Base-by-base conservation (phyloP, 2,888 invertebrate species). In the Coenonympha glycerion region DNA sequence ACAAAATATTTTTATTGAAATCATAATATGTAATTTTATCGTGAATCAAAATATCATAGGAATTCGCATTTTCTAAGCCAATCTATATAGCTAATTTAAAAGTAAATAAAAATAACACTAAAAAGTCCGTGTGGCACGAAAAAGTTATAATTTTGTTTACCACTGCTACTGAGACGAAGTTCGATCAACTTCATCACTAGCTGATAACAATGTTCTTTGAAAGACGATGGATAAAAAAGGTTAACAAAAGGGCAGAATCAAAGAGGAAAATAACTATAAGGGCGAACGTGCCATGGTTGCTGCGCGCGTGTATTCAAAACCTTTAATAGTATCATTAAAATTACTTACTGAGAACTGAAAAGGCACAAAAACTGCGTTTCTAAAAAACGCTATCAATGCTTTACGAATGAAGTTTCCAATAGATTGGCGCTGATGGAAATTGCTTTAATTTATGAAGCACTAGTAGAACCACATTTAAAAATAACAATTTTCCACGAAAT, bases 241-340 rank as follows among this genome's bases (percentile, higher is more conserved):
- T 33, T 36, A 26, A 45, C 45, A 55, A 52, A 45, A 47, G 49
- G 47, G 34, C 64, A 62, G 65, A 55, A 67, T 69, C 68, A 65
- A 63, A 68, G 65, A 64, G 61, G 30, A 49, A 49, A 68, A 76
- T 72, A 80, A 80, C 39, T 9, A 24, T 8, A 80, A 75, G 75
- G 74, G 70, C 68, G 72, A 73, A 76, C 81, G 79, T 79, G 81
- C 71, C 65, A 39, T 56, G 66, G 63, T 65, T 59, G 64, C 62
- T 61, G 71, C 66, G 69, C 70, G 73, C 68, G 73, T 68, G 46
- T 41, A 42, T 19, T 21, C 28, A 21, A 28, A 18, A 44, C 47
- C 19, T 37, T 39, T 34, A 53, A 47, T 42, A 24, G 48, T 28
- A 15, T 30, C 22, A 42, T 42, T 48, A 36, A 49, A 28, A 36